Base-by-base conservation (phyloP, 1,140 invertebrate genomes). In the Leptopilina boulardi region DNA sequence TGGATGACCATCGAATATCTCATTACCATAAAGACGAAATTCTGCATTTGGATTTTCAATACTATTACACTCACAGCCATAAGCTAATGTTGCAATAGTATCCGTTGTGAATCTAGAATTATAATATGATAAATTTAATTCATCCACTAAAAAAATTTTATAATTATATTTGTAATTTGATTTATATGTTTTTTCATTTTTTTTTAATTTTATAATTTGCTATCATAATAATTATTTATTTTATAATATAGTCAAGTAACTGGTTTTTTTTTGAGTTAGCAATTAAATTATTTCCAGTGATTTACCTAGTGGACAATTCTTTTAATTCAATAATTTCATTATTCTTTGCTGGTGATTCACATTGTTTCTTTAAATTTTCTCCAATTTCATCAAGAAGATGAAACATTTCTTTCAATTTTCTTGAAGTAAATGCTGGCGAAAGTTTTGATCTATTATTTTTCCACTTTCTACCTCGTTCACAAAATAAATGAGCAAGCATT, bases 21-120 rank as follows among this genome's bases (percentile, higher is more conserved):
- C 44, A 3, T 47, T 47, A 15, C 44, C 44, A 47, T 47, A 47
- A n/a, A 47, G 44, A 47, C n/a, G 44, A n/a, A 47, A 47, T 47
- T 47, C 44, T 47, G 44, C 13, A n/a, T 47, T n/a, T 47, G 44
- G 44, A 47, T 47, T 47, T 47, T 47, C n/a, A n/a, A 47, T 47
- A 47, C 44, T 47, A 47, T 47, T 47, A 47, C 44, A n/a, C 15
- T n/a, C 15, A 47, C 44, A 47, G 15, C 44, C 44, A n/a, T 47
- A 47, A 3, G 44, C 44, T 15, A 47, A 1, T 0, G 44, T n/a
- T 3, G 44, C 44, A n/a, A 47, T 47, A 0, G 15, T 47, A n/a
- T 47, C 44, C 13, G 44, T 47, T 4, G 44, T 47, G 15, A 47
- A 47, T 47, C 44, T 47, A n/a, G 15, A 47, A 34, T 34, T 34